These are phyloP conservation scores for Varanus komodoensis DNA, from an alignment of 2,113 vertebrate species.

Conservation along the genomic window DNA sequence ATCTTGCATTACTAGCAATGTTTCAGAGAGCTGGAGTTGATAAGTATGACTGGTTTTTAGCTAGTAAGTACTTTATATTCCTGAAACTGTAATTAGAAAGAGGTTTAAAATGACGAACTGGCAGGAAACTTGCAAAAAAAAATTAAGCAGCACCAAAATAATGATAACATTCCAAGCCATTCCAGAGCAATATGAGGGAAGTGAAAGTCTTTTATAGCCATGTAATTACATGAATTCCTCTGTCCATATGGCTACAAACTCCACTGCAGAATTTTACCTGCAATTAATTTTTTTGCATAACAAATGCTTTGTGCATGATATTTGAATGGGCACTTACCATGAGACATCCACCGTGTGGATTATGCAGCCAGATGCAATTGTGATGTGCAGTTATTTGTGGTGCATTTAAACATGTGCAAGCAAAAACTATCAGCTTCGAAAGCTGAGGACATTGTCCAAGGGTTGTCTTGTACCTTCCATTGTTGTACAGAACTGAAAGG, in stretches of 20 bases:
- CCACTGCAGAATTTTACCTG: background rate
- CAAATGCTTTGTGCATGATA: background rate
- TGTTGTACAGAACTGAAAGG: background rate
- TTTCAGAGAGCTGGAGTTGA: constrained; percentile 28
- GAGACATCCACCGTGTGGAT: no score
- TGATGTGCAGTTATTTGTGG: background rate
- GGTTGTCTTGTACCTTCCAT: background rate
- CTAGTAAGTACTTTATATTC: background rate
- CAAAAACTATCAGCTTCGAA: background rate
- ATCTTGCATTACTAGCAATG: constrained; percentile 46
- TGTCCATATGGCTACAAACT: constrained; percentile 27
- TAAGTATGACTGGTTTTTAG: constrained; percentile 28
- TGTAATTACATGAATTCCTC: constrained; percentile 17
- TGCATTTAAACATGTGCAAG: background rate
- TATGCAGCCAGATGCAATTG: background rate
- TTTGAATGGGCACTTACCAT: background rate
- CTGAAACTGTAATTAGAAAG: constrained; percentile 20
- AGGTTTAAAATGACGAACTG: constrained; percentile 55
- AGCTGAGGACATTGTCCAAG: background rate
- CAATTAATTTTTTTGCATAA: background rate
- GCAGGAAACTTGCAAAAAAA: constrained; percentile 57
- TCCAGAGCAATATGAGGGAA: constrained; percentile 47
- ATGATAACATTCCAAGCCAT: constrained; percentile 43
- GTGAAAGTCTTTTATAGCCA: constrained; percentile 22
- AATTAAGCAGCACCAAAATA: constrained; percentile 55